Evolutionary conservation across 2,113 vertebrate genomes (phyloP), one percentile per base, ranked within the genome.

Genomic region (Pagrus major): DNA sequence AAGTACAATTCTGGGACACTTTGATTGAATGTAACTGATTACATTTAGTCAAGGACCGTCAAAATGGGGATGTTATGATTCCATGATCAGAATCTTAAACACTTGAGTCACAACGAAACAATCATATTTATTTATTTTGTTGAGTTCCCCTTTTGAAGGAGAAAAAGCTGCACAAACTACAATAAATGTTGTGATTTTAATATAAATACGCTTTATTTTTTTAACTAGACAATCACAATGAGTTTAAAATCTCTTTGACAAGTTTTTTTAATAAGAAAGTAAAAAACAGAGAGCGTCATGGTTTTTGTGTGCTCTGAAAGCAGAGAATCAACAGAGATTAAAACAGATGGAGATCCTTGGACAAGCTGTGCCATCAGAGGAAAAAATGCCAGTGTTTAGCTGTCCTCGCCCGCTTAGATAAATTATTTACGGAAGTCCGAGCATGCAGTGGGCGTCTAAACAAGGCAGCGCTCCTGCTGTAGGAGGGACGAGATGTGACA

Each of bases 351-450:
- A 27, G 4, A 41, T 37, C 21, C 61, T 64, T 33, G 37, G 18
- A 61, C 10, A 1, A 1, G 52, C 35, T 74, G 64, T 73, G 60
- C 5, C 54, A 74, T 35, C 41, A 61, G 68, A n/a, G 27, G 15
- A 31, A 73, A 47, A 56, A 25, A 21, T 46, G 37, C 64, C n/a
- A 37, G 0, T 85, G 75, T 89, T 86, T 87, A 70, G 68, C 79
- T 41, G 71, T 66, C 76, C 15, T 70, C 2, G 39, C 49, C 42
- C n/a, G 33, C 63, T 79, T 66, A 83, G 78, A 87, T 85, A 85
- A 90, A 91, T 91, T 78, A 87, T 90, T 91, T 89, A 89, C 78
- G 68, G 81, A 90, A 84, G 86, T 86, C 64, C 0, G 33, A 56
- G 58, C 59, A 72, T 20, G 59, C 69, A 44, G 71, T 74, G 18